Evolutionary conservation across 1,140 invertebrate species (phyloP).

Genomic region (Ceratina australensis): DNA sequence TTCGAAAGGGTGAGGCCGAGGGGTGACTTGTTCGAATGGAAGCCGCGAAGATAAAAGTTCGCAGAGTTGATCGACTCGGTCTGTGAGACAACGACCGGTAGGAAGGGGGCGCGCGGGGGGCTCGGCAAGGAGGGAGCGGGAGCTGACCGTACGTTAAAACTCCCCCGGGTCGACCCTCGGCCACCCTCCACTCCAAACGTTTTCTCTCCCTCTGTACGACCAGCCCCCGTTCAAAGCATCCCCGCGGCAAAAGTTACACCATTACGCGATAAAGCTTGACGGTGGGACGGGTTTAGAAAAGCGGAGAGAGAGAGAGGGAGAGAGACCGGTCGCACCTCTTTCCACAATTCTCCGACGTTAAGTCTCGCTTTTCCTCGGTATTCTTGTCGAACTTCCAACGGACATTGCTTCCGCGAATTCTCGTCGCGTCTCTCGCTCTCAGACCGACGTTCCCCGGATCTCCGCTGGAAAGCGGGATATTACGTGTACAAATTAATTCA

Average conservation of each 20-base stretch:
- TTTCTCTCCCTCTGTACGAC: conserved; percentile 21
- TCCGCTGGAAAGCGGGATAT: neutral
- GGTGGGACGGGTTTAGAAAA: conserved; percentile 5
- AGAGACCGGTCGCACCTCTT: neutral
- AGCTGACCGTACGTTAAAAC: conserved; percentile 73
- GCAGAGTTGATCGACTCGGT: conserved; percentile 51
- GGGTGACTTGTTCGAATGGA: conserved; percentile 31
- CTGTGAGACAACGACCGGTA: conserved; percentile 28
- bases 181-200: conserved; percentile 39
- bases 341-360: neutral
- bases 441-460: too few species aligned
- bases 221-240: conserved; percentile 1
- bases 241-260: conserved; percentile 70
- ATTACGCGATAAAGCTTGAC: conserved; percentile 72
- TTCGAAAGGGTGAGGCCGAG: neutral
- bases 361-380: conserved; percentile 16
- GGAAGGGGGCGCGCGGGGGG: too few species aligned
- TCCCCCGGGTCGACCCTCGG: conserved; percentile 55
- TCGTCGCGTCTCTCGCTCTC: neutral
- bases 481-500: too few species aligned
- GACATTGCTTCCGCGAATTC: conserved; percentile 9
- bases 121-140: conserved; percentile 27
- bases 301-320: conserved; percentile 7
- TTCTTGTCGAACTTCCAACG: conserved; percentile 24
- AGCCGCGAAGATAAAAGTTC: conserved; percentile 66